These are phyloP conservation scores for Hippocampus guttulatus DNA, from an alignment of 2,113 vertebrate species.

Conservation along the genomic window DNA sequence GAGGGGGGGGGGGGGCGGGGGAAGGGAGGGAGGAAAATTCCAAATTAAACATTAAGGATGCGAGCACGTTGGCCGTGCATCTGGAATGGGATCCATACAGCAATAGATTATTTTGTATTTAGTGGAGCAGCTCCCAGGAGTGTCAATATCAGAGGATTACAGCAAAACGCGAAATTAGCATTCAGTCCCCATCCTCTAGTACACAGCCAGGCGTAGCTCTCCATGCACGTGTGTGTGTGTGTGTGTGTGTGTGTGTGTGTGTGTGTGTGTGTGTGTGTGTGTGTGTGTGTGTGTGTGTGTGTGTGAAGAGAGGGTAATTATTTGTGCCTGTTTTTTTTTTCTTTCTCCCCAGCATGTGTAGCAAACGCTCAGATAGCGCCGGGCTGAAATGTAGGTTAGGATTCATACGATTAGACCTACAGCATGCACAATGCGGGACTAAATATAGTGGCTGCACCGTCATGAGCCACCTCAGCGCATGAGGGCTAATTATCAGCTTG, in stretches of 20 bases:
- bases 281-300: conserved; percentile 20
- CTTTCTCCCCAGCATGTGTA: conserved; percentile 39
- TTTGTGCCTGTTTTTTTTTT: conserved; percentile 41
- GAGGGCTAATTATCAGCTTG: conserved; percentile 31
- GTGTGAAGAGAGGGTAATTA: conserved; percentile 35
- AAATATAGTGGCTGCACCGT: conserved; percentile 31
- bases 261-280: conserved; percentile 17
- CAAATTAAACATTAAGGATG: conserved; percentile 79
- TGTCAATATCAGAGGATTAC: conserved; percentile 80
- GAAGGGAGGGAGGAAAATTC: conserved; percentile 71
- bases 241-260: conserved; percentile 11
- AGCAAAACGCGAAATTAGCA: conserved; percentile 80
- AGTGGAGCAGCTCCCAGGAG: conserved; percentile 80
- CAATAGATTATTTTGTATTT: conserved; percentile 80
- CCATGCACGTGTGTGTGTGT: conserved; percentile 39
- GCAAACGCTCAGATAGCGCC: conserved; percentile 33
- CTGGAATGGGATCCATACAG: conserved; percentile 75
- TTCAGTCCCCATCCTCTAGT: conserved; percentile 72
- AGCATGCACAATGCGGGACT: conserved; percentile 16
- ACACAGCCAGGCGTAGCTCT: conserved; percentile 59
- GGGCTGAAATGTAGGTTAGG: conserved; percentile 61
- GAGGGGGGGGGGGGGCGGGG: conserved; percentile 7
- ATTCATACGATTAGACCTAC: conserved; percentile 48
- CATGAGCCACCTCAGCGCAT: conserved; percentile 21
- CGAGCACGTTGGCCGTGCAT: conserved; percentile 72